Evolutionary conservation across 2,888 invertebrate species (phyloP).

Genomic region (Onchidella celtica): DNA sequence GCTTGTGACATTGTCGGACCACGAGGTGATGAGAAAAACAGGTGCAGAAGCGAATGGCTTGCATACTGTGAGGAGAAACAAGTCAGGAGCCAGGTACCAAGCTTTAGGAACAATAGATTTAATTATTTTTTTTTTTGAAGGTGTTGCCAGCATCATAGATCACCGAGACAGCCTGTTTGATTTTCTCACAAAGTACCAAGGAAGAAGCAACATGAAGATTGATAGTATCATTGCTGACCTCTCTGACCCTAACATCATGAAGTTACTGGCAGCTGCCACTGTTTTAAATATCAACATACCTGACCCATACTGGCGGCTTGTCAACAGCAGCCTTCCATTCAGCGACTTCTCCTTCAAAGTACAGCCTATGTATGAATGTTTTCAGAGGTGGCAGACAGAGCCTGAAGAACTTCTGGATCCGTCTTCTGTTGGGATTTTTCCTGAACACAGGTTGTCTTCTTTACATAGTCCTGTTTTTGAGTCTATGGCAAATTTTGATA

Average conservation of each 20-base stretch:
- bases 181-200: neutral
- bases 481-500: neutral
- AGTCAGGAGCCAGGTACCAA: neutral
- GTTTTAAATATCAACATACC: neutral
- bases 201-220: neutral
- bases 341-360: neutral
- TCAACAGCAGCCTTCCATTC: neutral
- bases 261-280: neutral
- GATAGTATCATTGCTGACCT: neutral
- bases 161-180: neutral
- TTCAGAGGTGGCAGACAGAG: neutral
- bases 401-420: neutral
- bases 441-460: no score
- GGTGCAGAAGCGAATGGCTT: neutral
- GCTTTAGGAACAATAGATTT: conserved; percentile 21
- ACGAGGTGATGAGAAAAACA: conserved; percentile 21
- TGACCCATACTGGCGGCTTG: neutral
- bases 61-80: neutral
- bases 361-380: neutral
- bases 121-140: conserved; percentile 35
- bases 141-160: conserved; percentile 12
- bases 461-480: no score
- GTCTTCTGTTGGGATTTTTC: neutral
- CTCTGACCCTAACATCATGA: neutral
- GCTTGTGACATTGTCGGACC: conserved; percentile 9